A percentile compares a stretch with the other conserved stretches of the same genome.
Conservation (phyloP, 2,888 invertebrate genomes). For the Strigamia crassipes region DNA sequence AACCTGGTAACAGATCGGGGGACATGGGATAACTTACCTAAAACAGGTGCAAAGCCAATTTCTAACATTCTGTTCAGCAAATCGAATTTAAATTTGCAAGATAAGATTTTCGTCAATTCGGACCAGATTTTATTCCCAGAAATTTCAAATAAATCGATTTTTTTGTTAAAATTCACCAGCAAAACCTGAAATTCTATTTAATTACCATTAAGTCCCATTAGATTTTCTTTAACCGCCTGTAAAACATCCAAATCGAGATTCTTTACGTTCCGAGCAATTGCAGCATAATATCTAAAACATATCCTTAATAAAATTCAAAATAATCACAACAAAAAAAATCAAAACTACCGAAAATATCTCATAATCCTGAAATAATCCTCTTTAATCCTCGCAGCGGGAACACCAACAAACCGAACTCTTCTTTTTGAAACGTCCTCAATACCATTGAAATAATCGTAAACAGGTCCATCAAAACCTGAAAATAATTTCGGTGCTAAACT, state of each 20-base stretch:
- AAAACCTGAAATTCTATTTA: too few relatives aligned
- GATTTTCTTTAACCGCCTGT: constrained; percentile 76
- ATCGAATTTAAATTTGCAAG: constrained; percentile 78
- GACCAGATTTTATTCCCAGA: constrained; percentile 77
- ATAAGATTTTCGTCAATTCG: constrained; percentile 85
- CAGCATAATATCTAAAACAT: constrained; percentile 79
- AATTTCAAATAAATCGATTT: neutral
- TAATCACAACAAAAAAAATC: neutral
- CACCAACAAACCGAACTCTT: constrained; percentile 89
- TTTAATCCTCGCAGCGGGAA: constrained; percentile 81
- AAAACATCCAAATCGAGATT: constrained; percentile 77
- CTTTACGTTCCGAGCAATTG: constrained; percentile 73
- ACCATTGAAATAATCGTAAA: constrained; percentile 93
- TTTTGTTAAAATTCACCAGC: neutral
- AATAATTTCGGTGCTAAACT: neutral
- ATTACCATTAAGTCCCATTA: constrained; percentile 65
- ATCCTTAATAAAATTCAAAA: neutral
- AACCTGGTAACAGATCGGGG: too few relatives aligned
- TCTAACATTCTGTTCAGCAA: constrained; percentile 75
- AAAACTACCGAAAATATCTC: constrained; percentile 65
- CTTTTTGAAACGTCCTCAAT: constrained; percentile 81
- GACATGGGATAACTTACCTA: constrained; percentile 70
- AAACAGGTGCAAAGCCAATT: constrained; percentile 72
- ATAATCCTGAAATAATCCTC: constrained; percentile 96
- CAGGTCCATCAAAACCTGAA: constrained; percentile 85